phyloP scores from a whole-genome alignment of 2,113 vertebrate species.

The Pelmatolapia mariae region DNA sequence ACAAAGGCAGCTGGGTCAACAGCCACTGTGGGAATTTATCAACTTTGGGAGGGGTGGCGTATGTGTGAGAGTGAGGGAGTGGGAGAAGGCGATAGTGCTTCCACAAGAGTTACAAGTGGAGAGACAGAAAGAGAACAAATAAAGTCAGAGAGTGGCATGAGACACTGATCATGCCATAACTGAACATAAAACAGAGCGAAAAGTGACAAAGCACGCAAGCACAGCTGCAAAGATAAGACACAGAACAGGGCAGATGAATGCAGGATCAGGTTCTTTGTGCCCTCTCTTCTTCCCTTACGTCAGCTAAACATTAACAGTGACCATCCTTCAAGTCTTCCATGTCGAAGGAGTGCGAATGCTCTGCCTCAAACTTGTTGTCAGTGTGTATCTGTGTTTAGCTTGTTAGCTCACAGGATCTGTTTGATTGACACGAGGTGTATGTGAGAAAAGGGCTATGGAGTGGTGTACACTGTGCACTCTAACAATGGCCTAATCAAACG shows the following conservation, averaged over 20 bases:
- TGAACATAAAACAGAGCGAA: slow-evolving; percentile 72
- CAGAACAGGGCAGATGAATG: background rate
- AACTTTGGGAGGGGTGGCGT: slow-evolving; percentile 80
- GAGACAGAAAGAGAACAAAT: background rate
- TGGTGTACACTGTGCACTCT: slow-evolving; percentile 63
- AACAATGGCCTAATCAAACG: slow-evolving; percentile 70
- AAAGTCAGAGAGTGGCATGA: slow-evolving; percentile 72
- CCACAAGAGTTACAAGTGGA: slow-evolving; percentile 2
- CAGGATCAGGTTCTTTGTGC: background rate
- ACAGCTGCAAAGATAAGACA: background rate
- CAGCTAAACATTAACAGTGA: background rate
- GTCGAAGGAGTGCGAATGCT: background rate
- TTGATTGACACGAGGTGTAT: slow-evolving; percentile 66
- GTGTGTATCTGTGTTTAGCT: slow-evolving; percentile 31
- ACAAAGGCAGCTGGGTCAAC: slow-evolving; percentile 99
- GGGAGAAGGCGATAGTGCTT: slow-evolving; percentile 27
- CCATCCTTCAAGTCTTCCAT: background rate
- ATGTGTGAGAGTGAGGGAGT: slow-evolving; percentile 41
- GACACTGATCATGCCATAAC: slow-evolving; percentile 57
- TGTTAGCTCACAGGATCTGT: slow-evolving; percentile 32
- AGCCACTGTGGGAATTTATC: slow-evolving; percentile 98
- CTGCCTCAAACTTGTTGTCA: background rate
- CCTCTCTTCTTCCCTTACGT: background rate
- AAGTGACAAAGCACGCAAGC: background rate
- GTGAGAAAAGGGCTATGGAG: slow-evolving; percentile 62